Conservation (phyloP, 2,888 invertebrate species). For the Acrobeloides nanus region DNA sequence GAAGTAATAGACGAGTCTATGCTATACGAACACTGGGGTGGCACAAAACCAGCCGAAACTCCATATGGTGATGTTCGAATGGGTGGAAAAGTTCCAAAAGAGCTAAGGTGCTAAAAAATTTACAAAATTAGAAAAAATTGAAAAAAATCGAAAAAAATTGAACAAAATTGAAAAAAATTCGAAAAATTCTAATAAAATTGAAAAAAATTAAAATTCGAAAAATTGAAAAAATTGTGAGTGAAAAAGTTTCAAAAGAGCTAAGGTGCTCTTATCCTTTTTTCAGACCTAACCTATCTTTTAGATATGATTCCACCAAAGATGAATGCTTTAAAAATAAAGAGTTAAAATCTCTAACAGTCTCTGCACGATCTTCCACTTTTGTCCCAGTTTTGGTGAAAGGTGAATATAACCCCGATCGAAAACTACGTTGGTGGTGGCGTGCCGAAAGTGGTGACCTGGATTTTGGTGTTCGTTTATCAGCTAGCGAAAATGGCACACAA, state of each 20-base stretch:
- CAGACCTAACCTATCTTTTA: too few relatives aligned
- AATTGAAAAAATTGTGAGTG: too few relatives aligned
- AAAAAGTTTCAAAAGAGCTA: too few relatives aligned
- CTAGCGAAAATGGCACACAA: conserved; percentile 34
- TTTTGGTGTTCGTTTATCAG: conserved; percentile 21
- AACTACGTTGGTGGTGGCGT: conserved; percentile 43
- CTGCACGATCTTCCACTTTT: conserved; percentile 31
- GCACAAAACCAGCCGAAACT: conserved; percentile 28
- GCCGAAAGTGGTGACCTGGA: conserved; percentile 24
- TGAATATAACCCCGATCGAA: conserved; percentile 25
- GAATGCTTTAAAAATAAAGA: conserved; percentile 4
- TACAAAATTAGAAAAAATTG: too few relatives aligned
- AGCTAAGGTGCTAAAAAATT: too few relatives aligned
- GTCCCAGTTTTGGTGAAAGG: conserved; percentile 34
- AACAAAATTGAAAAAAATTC: too few relatives aligned
- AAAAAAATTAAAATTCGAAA: too few relatives aligned
- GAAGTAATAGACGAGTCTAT: conserved; percentile 39
- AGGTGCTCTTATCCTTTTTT: too few relatives aligned
- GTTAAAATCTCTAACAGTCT: conserved; percentile 16
- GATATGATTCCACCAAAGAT: neutral
- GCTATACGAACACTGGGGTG: conserved; percentile 45
- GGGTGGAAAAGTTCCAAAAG: conserved; percentile 43
- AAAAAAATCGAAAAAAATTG: too few relatives aligned
- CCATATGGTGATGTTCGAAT: conserved; percentile 40
- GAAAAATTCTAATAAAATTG: too few relatives aligned